Base-by-base conservation (phyloP, 2,888 invertebrate species). In the Pteria penguin region DNA sequence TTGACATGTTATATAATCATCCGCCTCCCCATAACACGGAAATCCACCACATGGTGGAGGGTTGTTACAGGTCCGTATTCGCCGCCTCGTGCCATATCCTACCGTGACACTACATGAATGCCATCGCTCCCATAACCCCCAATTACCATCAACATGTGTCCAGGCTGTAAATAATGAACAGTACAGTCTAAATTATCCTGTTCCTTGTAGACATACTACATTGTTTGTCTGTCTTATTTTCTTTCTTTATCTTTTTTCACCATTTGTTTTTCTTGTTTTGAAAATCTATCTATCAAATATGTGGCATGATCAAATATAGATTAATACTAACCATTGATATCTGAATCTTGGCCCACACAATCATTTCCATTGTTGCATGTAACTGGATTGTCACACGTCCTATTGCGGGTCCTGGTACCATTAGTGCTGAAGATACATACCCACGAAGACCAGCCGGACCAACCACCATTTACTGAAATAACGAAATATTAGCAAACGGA, bases 11-110 rank as follows among this genome's bases (percentile, higher is more conserved):
- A 8, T 45, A 18, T 45, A 45, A 27, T 67, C 14, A n/a, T 22
- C n/a, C 5, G 54, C 67, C 0, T 54, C 18, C 26, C 5, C 52
- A 1, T n/a, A 8, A 33, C 72, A 72, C 32, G 45, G 52, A 22
- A 55, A 63, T n/a, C 72, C 72, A 72, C 57, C 26, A 57, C 63
- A 63, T 22, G 72, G 63, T 57, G 55, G 22, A 54, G 72, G 72
- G 26, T 55, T n/a, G 27, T 24, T 32, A 27, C 72, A 72, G 22
- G 55, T 27, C 33, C 72, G 29, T 5, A 14, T 18, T 57, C 57
- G 32, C 2, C 22, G 29, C 8, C 31, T 67, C 5, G 24, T 55
- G 11, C 36, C 36, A 5, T 22, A 8, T 57, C 72, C 24, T 27
- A 14, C 26, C 45, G 27, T 45, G 33, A 26, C 32, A n/a, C 8